These are phyloP conservation scores for Xestia c-nigrum DNA, from an alignment of 2,888 invertebrate species.

Conservation along the genomic window DNA sequence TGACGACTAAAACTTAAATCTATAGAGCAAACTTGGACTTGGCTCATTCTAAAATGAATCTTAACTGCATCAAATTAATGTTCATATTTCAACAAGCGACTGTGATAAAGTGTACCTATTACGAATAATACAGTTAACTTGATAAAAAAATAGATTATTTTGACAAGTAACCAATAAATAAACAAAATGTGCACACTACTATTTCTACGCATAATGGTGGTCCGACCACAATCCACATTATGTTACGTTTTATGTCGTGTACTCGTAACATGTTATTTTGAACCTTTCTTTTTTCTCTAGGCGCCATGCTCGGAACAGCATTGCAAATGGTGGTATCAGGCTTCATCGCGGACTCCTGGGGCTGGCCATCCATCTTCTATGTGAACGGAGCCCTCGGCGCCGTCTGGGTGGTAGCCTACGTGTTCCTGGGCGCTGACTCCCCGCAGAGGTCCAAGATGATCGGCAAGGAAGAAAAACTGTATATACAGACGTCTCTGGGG, in stretches of 20 bases:
- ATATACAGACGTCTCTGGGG: constrained; percentile 91
- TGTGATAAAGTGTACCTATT: too few relatives aligned
- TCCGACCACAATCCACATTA: neutral
- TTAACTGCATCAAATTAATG: too few relatives aligned
- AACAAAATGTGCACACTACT: neutral
- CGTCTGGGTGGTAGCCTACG: constrained; percentile 89
- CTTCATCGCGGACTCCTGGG: constrained; percentile 82
- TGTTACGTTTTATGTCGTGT: neutral
- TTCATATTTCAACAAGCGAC: too few relatives aligned
- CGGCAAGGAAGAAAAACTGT: constrained; percentile 91
- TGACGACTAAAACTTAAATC: neutral
- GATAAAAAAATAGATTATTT: too few relatives aligned
- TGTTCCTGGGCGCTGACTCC: constrained; percentile 91
- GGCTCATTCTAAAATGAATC: too few relatives aligned
- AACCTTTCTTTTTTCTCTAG: constrained; percentile 71
- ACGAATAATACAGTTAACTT: too few relatives aligned
- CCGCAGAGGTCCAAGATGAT: constrained; percentile 91
- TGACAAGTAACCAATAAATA: neutral
- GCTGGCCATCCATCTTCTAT: constrained; percentile 93
- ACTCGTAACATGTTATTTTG: neutral
- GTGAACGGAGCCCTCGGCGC: constrained; percentile 89
- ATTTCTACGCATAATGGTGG: neutral
- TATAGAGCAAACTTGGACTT: too few relatives aligned
- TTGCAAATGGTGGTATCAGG: constrained; percentile 89
- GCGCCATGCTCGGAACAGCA: constrained; percentile 91